Conservation (phyloP, 2,113 vertebrate species). For the Coptodon bakossiorum region DNA sequence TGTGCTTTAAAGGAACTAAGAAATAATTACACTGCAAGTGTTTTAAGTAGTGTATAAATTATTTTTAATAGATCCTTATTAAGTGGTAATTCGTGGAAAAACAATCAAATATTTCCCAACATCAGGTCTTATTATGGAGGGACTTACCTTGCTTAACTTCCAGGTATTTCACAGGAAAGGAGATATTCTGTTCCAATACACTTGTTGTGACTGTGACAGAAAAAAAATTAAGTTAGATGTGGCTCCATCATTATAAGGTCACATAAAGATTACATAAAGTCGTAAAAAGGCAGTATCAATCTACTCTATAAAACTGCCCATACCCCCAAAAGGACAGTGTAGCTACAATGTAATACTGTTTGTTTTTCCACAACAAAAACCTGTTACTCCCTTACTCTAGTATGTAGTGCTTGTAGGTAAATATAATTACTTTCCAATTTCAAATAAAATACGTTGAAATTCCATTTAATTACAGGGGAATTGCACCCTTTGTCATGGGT, state of each 20-base stretch:
- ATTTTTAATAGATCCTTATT: background rate
- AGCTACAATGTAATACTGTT: background rate
- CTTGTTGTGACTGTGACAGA: background rate
- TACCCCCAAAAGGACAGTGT: background rate
- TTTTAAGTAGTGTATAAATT: background rate
- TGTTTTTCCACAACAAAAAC: background rate
- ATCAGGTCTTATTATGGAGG: background rate
- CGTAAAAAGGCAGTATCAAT: background rate
- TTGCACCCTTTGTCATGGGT: background rate
- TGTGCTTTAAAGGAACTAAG: rapidly evolving
- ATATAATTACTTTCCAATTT: background rate
- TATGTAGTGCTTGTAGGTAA: background rate
- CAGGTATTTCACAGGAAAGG: background rate
- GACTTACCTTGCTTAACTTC: background rate
- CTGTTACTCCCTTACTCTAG: background rate
- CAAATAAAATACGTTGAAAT: background rate
- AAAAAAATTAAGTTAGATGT: background rate
- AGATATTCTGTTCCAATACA: rapidly evolving
- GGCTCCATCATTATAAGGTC: background rate
- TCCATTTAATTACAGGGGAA: background rate
- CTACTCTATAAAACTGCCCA: rapidly evolving
- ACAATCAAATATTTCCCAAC: background rate
- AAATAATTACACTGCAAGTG: background rate
- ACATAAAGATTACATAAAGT: rapidly evolving
- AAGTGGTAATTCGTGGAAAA: rapidly evolving